phyloP scores from a whole-genome alignment of 1,140 invertebrate genomes.

The Dinoponera quadriceps region DNA sequence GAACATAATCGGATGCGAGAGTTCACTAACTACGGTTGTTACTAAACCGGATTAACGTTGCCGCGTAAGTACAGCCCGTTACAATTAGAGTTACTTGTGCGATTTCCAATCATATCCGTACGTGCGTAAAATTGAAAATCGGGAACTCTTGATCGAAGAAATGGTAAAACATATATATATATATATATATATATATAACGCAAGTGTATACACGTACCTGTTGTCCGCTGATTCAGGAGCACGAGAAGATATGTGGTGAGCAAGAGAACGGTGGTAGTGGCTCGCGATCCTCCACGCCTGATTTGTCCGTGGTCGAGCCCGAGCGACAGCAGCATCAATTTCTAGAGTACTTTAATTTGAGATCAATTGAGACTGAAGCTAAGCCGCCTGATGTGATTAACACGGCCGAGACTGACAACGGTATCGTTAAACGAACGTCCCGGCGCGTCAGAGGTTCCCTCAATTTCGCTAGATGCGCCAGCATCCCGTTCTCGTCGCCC shows the following conservation, averaged over 20 bases:
- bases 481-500: slow-evolving; percentile 87
- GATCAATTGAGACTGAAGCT: slow-evolving; percentile 65
- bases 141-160: no score
- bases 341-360: slow-evolving; percentile 82
- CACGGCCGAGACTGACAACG: slow-evolving; percentile 34
- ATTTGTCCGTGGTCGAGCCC: slow-evolving; percentile 62
- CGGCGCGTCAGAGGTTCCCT: slow-evolving; percentile 83
- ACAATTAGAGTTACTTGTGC: no score
- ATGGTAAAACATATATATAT: no score
- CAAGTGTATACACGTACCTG: background rate
- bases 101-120: no score
- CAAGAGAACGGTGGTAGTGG: slow-evolving; percentile 68
- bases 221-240: slow-evolving; percentile 82
- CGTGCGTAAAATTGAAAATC: no score
- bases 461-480: slow-evolving; percentile 84
- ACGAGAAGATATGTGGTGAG: slow-evolving; percentile 85
- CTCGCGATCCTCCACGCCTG: slow-evolving; percentile 79
- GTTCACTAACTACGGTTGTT: no score
- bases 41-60: no score
- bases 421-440: slow-evolving; percentile 77
- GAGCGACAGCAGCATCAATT: slow-evolving; percentile 82
- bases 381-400: slow-evolving; percentile 7
- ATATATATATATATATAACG: no score
- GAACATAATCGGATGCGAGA: no score
- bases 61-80: no score